Base-by-base conservation (phyloP, 2,113 vertebrate species). In the Cyphomyrus plagiostoma region DNA sequence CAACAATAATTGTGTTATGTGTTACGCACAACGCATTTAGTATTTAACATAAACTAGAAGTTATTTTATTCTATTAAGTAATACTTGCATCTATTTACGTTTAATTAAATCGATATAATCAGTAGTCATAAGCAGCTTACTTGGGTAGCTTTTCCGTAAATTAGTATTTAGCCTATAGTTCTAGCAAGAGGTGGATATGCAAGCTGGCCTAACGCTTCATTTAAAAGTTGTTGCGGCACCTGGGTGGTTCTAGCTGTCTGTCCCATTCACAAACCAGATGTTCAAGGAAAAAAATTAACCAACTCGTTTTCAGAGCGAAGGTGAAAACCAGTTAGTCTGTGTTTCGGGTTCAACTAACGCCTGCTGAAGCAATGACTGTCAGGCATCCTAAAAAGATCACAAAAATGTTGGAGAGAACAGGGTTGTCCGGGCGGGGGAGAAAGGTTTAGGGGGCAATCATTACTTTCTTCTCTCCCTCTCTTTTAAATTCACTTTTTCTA, bases 401-500 rank as follows among this genome's bases (percentile, higher is more conserved):
- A 87, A 87, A 74, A 87, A 70, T 87, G 89, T 87, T 90, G 87
- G 85, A 70, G 85, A 84, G 84, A 66, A 87, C 85, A 87, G 50
- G 74, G 74, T 70, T 80, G 89, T 90, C 84, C 85, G 42, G 87
- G 87, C 53, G 66, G 56, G 62, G 45, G 87, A 88, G 90, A 91
- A 91, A 90, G 89, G 91, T 95, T 93, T 92, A 94, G 93, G 91
- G 92, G 92, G 92, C 89, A 92, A 93, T 95, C 93, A 94, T 95
- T 95, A 94, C 93, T 94, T 95, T 94, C 89, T 90, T 92, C 92
- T 93, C 88, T 89, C 74, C 45, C 89, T 30, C 89, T 90, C 91
- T 93, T 93, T 95, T 93, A 93, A 94, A 94, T 92, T 93, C 93
- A 83, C 58, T 90, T 86, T 91, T 56, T 84, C 48, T 89, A 84